Base-by-base conservation (phyloP, 2,797 vertebrate genomes). In the Hybognathus amarus region DNA sequence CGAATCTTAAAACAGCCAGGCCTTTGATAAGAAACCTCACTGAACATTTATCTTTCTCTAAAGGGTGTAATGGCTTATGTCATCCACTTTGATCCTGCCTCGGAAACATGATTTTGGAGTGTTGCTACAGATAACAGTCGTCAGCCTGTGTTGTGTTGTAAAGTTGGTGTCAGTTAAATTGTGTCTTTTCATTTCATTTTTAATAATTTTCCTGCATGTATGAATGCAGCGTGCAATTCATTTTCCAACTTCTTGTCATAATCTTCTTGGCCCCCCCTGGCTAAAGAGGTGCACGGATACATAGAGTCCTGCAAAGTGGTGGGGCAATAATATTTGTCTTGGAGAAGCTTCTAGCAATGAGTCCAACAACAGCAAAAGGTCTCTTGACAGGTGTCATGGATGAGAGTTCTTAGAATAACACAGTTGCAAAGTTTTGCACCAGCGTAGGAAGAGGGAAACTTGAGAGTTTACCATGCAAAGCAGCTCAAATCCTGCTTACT, bases 271-370 rank as follows among this genome's bases (percentile, higher is more conserved):
- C 85, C 88, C 89, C 45, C 84, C 85, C 81, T 84, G 87, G 86
- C 88, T 75, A 77, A 80, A 87, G 73, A 89, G 86, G 83, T 88
- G 87, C 90, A 85, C 87, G 87, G 88, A 89, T 91, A 87, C 54
- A 56, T 87, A 83, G 84, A 88, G 91, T 85, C 85, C 90, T 87
- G 83, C 90, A 80, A 88, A 87, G 90, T 87, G 89, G 86, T 22
- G 87, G 90, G 90, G 90, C 90, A 92, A 90, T 88, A 90, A 87
- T 94, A 90, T 95, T 94, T 94, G 87, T 88, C 89, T 93, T 94
- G 93, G 93, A 92, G 9, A 50, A 59, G 85, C 90, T 91, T 90
- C 89, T 91, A 89, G 88, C 85, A 89, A 91, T 88, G 90, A 91
- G 89, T 92, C 90, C 90, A 87, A 87, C 87, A 89, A 91, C 91